Conservation (phyloP, 1,140 invertebrate species). For the Brachionus rotundiformis region DNA sequence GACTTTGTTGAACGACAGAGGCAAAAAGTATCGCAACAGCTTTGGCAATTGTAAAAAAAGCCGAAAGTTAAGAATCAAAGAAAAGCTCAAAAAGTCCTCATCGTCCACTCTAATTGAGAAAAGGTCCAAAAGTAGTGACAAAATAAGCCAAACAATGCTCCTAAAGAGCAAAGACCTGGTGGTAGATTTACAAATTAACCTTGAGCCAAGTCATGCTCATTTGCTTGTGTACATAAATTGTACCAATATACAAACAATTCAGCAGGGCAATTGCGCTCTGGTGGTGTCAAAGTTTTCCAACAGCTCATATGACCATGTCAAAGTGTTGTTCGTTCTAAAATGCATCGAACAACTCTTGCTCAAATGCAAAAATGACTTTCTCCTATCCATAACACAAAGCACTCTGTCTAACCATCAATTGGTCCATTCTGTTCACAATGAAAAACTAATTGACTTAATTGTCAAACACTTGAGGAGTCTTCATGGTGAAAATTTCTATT, state of each 20-base stretch:
- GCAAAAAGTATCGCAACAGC: background rate
- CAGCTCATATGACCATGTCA: slow-evolving; percentile 23
- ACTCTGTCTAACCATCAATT: background rate
- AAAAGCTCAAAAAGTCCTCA: background rate
- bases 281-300: background rate
- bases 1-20: background rate
- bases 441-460: slow-evolving; percentile 10
- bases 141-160: background rate
- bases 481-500: slow-evolving; percentile 46
- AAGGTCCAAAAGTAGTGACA: background rate
- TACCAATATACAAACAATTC: slow-evolving; percentile 27
- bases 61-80: background rate
- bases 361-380: background rate
- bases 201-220: background rate
- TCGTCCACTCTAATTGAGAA: slow-evolving; percentile 7
- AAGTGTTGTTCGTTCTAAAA: background rate
- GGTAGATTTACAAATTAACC: background rate
- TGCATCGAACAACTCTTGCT: background rate
- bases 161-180: background rate
- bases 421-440: slow-evolving; percentile 1
- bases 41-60: background rate
- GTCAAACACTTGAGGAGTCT: slow-evolving; percentile 21
- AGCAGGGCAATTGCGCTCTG: background rate
- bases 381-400: background rate
- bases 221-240: slow-evolving; percentile 29